Evolutionary conservation across 2,797 vertebrate genomes (phyloP).

Genomic region (Chanos chanos): DNA sequence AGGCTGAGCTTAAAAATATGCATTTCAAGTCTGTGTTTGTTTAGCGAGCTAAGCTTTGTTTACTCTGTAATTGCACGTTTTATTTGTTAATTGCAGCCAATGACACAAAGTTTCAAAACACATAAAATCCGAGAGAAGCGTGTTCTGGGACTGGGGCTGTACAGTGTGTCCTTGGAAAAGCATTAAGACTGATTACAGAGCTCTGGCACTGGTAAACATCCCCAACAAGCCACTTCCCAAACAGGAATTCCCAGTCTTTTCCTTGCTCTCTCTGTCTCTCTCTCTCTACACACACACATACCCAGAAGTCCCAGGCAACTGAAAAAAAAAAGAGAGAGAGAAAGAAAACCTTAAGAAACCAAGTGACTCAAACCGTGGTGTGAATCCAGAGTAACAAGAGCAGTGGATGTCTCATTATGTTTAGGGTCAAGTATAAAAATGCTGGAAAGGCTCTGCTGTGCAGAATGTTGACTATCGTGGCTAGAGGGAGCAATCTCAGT

Average conservation of each 20-base stretch:
- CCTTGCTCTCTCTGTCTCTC: too few relatives aligned
- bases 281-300: too few relatives aligned
- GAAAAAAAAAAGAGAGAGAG: too few relatives aligned
- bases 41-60: background rate
- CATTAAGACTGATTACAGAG: conserved; percentile 50
- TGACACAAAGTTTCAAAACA: background rate
- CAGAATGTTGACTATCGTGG: too few relatives aligned
- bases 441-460: too few relatives aligned
- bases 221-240: conserved; percentile 35
- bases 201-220: conserved; percentile 57
- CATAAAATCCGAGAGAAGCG: background rate
- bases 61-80: background rate
- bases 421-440: too few relatives aligned
- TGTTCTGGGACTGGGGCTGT: conserved; percentile 14
- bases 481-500: too few relatives aligned
- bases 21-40: background rate
- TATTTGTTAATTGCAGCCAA: conserved; percentile 1
- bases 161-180: conserved; percentile 67
- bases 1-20: background rate
- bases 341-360: too few relatives aligned
- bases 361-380: too few relatives aligned
- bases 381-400: too few relatives aligned
- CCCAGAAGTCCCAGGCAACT: too few relatives aligned
- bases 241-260: background rate
- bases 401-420: too few relatives aligned